Percentiles rank a stretch among this genome's conserved stretches.
Conservation (phyloP, 2,113 vertebrate species). For the Grammatotria lemairii region DNA sequence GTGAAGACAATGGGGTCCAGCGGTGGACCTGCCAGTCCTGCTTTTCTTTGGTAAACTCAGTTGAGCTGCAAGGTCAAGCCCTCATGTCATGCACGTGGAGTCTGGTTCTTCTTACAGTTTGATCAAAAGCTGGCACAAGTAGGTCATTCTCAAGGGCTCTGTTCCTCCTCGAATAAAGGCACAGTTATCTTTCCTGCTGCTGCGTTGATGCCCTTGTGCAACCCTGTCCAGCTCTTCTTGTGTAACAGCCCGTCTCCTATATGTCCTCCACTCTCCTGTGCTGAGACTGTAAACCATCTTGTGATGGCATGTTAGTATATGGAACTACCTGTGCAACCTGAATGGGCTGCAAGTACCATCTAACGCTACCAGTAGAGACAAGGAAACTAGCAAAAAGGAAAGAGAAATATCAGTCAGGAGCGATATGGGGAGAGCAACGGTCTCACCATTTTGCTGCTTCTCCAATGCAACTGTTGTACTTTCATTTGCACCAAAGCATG, state of each 20-base stretch:
- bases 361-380: neutral
- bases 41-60: neutral
- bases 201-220: neutral
- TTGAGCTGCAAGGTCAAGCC: neutral
- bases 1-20: neutral
- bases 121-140: neutral
- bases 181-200: neutral
- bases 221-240: neutral
- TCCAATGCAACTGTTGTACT: neutral
- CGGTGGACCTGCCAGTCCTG: neutral
- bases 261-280: neutral
- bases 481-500: neutral
- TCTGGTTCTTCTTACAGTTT: neutral
- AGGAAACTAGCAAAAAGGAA: neutral
- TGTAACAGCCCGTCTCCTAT: neutral
- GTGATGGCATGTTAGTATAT: neutral
- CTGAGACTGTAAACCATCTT: neutral
- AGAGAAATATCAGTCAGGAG: neutral
- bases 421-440: neutral
- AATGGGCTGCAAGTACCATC: neutral
- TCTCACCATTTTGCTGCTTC: neutral
- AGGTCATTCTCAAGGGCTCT: neutral
- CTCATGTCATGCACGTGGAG: neutral
- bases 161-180: neutral
- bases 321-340: neutral